Evolutionary conservation across 2,888 invertebrate species (phyloP).

Genomic region (Oasisia sp.): DNA sequence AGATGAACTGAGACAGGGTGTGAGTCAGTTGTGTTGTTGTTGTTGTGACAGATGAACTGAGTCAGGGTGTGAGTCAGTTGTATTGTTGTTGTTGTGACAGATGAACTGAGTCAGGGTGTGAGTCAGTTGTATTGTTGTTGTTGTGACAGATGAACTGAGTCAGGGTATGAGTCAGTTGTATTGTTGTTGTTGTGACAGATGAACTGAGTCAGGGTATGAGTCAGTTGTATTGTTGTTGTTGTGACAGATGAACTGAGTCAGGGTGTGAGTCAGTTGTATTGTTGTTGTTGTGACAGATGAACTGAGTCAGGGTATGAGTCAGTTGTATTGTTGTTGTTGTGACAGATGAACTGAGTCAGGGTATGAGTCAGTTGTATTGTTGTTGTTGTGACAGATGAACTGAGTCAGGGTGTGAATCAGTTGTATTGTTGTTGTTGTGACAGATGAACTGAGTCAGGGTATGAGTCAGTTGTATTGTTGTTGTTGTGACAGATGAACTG

Average conservation of each 20-base stretch:
- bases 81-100: neutral
- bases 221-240: neutral
- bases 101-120: neutral
- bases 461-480: neutral
- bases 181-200: no score
- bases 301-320: no score
- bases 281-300: neutral
- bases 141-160: neutral
- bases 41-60: constrained; percentile 37
- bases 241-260: neutral
- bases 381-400: neutral
- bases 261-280: neutral
- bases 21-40: constrained; percentile 41
- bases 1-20: constrained; percentile 44
- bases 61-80: constrained; percentile 47
- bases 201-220: neutral
- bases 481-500: neutral
- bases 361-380: neutral
- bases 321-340: no score
- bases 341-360: neutral
- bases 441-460: neutral
- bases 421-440: no score
- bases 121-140: neutral
- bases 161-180: neutral
- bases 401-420: neutral